Conservation (phyloP, 2,888 invertebrate species). For the Synergus itoensis region DNA sequence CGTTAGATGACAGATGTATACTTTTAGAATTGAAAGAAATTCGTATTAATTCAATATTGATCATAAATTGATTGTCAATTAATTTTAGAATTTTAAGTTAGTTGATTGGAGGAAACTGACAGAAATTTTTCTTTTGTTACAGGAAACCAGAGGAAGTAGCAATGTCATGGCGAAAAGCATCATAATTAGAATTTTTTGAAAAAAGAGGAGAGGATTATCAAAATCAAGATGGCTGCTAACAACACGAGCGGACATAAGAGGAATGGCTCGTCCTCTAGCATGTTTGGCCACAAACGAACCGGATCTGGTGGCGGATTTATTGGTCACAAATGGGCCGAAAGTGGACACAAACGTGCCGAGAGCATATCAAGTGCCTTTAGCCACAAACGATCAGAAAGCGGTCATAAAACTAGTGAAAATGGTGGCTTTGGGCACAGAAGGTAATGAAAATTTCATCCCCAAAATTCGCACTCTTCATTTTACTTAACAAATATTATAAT, state of each 20-base stretch:
- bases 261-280: slow-evolving; percentile 73
- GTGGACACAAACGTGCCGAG: slow-evolving; percentile 74
- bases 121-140: slow-evolving; percentile 25
- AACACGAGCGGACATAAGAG: slow-evolving; percentile 71
- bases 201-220: slow-evolving; percentile 21
- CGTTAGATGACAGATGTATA: neutral
- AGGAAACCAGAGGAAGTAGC: slow-evolving; percentile 44
- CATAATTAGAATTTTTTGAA: slow-evolving; percentile 20
- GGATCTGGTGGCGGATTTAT: slow-evolving; percentile 72
- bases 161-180: slow-evolving; percentile 34
- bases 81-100: neutral
- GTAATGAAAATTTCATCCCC: slow-evolving; percentile 57
- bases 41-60: too few relatives aligned
- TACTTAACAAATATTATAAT: too few relatives aligned
- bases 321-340: slow-evolving; percentile 72
- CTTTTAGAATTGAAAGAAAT: too few relatives aligned
- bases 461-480: neutral
- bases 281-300: slow-evolving; percentile 72
- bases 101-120: slow-evolving; percentile 5
- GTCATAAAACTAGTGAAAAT: slow-evolving; percentile 72
- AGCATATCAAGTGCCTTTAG: slow-evolving; percentile 76
- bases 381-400: slow-evolving; percentile 72
- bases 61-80: too few relatives aligned
- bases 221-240: slow-evolving; percentile 66
- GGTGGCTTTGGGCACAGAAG: slow-evolving; percentile 73